phyloP scores from a whole-genome alignment of 2,888 invertebrate genomes.

The Argyra leucocephala region DNA sequence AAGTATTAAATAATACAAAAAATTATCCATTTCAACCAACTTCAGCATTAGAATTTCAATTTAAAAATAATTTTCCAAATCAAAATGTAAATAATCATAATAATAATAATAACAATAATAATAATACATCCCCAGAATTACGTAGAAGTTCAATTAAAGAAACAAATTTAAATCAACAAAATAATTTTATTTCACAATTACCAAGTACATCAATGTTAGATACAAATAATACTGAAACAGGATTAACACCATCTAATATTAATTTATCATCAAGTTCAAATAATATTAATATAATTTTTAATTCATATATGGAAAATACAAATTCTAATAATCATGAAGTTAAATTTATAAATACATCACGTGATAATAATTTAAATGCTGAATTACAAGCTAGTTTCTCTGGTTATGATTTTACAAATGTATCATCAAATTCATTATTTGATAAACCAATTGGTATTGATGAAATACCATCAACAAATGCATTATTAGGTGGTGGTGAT shows the following conservation, averaged over 20 bases:
- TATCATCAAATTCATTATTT: constrained; percentile 41
- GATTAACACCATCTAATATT: constrained; percentile 37
- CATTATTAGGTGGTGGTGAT: constrained; percentile 18
- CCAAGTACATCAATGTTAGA: constrained; percentile 10
- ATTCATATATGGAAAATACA: constrained; percentile 32
- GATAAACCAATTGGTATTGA: constrained; percentile 39
- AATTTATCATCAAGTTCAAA: constrained; percentile 41
- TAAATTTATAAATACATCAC: constrained; percentile 40
- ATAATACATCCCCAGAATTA: constrained; percentile 15
- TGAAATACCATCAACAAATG: constrained; percentile 29
- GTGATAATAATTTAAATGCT: constrained; percentile 31
- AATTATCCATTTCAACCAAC: constrained; percentile 42
- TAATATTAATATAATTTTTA: constrained; percentile 42
- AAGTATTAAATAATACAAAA: constrained; percentile 40
- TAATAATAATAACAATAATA: too few species aligned
- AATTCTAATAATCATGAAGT: constrained; percentile 37
- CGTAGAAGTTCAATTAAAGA: constrained; percentile 37
- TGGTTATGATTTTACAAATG: constrained; percentile 40
- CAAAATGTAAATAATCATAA: background rate
- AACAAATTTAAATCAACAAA: constrained; percentile 41
- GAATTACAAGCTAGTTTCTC: constrained; percentile 39
- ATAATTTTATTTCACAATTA: constrained; percentile 19
- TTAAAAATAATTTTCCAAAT: constrained; percentile 39
- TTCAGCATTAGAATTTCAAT: constrained; percentile 41
- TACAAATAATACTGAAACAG: constrained; percentile 24